These are phyloP conservation scores for Acrocephalus scirpaceus DNA, from an alignment of 2,797 vertebrate species.

Conservation along the genomic window DNA sequence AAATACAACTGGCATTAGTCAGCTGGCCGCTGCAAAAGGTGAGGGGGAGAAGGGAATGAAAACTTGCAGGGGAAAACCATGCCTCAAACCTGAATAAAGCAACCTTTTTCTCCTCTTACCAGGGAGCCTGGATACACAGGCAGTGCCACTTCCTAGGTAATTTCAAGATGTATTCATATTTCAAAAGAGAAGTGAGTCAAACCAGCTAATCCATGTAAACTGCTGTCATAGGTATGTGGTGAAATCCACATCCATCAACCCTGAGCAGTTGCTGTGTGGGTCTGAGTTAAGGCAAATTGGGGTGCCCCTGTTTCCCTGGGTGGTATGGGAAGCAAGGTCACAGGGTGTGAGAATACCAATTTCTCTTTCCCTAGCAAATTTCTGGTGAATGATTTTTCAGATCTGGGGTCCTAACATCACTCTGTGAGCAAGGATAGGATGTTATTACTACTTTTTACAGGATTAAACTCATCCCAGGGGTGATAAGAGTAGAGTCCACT, in stretches of 20 bases:
- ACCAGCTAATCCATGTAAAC: neutral
- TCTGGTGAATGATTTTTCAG: neutral
- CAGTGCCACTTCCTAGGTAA: neutral
- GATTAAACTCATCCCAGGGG: neutral
- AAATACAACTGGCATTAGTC: neutral
- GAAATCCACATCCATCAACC: neutral
- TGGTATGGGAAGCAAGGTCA: neutral
- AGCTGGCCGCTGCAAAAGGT: neutral
- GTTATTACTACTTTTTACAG: neutral
- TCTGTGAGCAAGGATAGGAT: fast-evolving
- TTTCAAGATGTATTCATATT: neutral
- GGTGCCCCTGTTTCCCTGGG: neutral
- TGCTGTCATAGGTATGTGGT: neutral
- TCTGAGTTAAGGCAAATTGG: neutral
- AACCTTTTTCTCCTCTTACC: neutral
- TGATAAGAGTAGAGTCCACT: neutral
- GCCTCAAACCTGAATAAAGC: neutral
- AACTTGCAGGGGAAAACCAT: neutral
- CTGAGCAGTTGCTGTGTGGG: neutral
- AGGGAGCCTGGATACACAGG: neutral
- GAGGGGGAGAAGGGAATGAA: neutral
- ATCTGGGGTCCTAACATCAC: neutral
- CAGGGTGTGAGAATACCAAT: neutral
- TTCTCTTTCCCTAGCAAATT: neutral
- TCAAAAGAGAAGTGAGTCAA: conserved; percentile 35